A percentile compares a stretch with the other conserved stretches of the same genome.
Evolutionary conservation across 2,113 vertebrate genomes (phyloP).

Genomic region (Engystomops pustulosus): DNA sequence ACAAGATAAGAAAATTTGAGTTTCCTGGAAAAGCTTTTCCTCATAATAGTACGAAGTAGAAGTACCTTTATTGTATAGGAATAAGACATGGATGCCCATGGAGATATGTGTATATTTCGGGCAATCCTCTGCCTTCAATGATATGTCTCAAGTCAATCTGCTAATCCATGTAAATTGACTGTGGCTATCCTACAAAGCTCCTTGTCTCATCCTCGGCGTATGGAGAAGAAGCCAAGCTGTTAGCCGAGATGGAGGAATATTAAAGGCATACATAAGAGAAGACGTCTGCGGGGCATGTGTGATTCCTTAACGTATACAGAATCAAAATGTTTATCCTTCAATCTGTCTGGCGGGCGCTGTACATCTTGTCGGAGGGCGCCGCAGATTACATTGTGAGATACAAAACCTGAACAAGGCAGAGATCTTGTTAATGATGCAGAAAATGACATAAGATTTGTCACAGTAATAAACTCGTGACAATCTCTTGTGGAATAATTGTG

Average conservation of each 20-base stretch:
- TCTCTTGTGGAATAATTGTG: not conserved
- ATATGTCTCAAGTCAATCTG: constrained; percentile 62
- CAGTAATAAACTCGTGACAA: not conserved
- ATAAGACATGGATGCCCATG: not conserved
- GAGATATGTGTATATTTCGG: not conserved
- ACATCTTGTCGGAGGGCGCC: not conserved
- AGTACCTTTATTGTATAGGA: no score
- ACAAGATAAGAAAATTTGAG: no score
- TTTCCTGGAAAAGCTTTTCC: no score
- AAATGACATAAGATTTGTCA: not conserved
- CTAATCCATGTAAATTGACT: constrained; percentile 59
- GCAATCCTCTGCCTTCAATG: constrained; percentile 48
- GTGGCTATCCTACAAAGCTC: constrained; percentile 47
- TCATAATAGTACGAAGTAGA: no score
- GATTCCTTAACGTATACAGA: not conserved
- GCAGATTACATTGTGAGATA: not conserved
- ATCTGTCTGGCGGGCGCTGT: not conserved
- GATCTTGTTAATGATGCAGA: not conserved
- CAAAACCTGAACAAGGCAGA: not conserved
- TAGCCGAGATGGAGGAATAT: not conserved
- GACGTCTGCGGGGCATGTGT: not conserved
- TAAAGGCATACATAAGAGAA: not conserved
- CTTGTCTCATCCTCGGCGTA: not conserved
- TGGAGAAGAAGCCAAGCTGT: not conserved
- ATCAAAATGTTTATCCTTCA: not conserved